phyloP scores from a whole-genome alignment of 2,888 invertebrate genomes.

The Archips crataeganus region DNA sequence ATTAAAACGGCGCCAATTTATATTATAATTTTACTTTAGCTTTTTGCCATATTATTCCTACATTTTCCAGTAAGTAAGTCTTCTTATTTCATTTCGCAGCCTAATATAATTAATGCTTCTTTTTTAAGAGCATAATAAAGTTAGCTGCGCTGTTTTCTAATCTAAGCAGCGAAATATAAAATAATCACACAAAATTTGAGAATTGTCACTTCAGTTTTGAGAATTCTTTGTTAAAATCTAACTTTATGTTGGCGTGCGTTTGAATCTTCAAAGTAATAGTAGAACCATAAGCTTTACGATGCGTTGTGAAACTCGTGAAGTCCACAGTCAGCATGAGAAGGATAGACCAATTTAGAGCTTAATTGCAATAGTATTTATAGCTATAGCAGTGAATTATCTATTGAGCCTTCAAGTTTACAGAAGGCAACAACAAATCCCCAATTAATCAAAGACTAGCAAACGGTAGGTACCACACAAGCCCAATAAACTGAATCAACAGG shows the following conservation, averaged over 20 bases:
- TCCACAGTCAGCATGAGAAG: not conserved
- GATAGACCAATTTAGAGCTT: not conserved
- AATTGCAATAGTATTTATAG: not conserved
- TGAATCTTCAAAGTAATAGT: not conserved
- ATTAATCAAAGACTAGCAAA: conserved; percentile 2
- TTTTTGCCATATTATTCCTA: not conserved
- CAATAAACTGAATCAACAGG: conserved; percentile 11
- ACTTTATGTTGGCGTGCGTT: not conserved
- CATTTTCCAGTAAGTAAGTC: not conserved
- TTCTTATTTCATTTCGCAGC: conserved; percentile 1
- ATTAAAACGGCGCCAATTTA: not conserved
- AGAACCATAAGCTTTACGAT: not conserved
- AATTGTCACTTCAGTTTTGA: not conserved
- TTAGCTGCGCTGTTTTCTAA: not conserved
- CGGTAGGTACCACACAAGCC: not conserved
- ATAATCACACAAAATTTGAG: not conserved
- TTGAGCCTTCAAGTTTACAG: not conserved
- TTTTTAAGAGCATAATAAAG: conserved; percentile 3
- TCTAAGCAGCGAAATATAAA: not conserved
- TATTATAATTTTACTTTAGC: not conserved
- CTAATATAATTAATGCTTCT: not conserved
- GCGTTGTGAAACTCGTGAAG: not conserved
- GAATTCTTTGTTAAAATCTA: not conserved
- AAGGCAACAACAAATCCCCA: not conserved
- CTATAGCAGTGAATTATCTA: not conserved